A percentile compares a stretch with the other conserved stretches of the same genome.
phyloP scores from a whole-genome alignment of 2,888 invertebrate species.

The Erebia palarica region DNA sequence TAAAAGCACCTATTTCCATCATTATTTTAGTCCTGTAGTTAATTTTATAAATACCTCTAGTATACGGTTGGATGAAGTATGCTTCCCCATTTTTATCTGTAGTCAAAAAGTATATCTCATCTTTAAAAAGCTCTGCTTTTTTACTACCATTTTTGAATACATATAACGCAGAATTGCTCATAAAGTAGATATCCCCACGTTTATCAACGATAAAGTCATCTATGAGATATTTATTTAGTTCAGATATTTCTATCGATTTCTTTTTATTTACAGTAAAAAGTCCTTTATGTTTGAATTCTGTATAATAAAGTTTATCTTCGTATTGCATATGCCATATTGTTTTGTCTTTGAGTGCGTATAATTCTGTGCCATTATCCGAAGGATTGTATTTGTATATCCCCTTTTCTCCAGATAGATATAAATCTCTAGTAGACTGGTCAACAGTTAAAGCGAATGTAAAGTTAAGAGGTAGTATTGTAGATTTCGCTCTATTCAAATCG shows the following conservation, averaged over 20 bases:
- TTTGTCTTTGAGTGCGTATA: conserved; percentile 53
- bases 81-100: conserved; percentile 58
- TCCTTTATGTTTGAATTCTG: conserved; percentile 54
- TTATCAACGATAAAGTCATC: conserved; percentile 67
- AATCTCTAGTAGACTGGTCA: conserved; percentile 55
- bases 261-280: conserved; percentile 53
- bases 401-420: conserved; percentile 58
- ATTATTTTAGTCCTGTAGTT: conserved; percentile 51
- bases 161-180: conserved; percentile 55
- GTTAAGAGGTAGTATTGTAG: conserved; percentile 51
- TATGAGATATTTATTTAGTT: conserved; percentile 54
- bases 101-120: conserved; percentile 56
- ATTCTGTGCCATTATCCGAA: conserved; percentile 47
- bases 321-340: conserved; percentile 67
- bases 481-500: conserved; percentile 56
- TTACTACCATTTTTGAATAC: conserved; percentile 56
- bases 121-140: conserved; percentile 50
- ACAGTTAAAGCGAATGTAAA: conserved; percentile 65
- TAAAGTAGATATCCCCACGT: conserved; percentile 60
- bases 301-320: conserved; percentile 58
- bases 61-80: conserved; percentile 59
- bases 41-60: conserved; percentile 58
- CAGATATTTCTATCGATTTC: conserved; percentile 47
- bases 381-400: conserved; percentile 60
- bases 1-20: conserved; percentile 58